Percentiles rank a stretch among this genome's conserved stretches.
Evolutionary conservation across 2,797 vertebrate genomes (phyloP).

Genomic region (Myotis planiceps): DNA sequence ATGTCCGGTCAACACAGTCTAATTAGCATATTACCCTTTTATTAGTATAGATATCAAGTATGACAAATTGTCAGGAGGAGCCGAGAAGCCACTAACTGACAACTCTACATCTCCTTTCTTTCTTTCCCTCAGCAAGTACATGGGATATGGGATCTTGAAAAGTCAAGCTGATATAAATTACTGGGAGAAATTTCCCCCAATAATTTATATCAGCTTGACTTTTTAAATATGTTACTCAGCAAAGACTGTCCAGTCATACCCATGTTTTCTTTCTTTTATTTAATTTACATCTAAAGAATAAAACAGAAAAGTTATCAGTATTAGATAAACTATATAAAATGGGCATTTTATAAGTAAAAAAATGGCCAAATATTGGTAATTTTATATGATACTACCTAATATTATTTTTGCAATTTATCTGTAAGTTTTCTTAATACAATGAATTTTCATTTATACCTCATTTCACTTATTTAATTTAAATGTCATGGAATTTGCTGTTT

Average conservation of each 20-base stretch:
- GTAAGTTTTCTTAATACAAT: not conserved
- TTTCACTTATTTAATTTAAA: conserved; percentile 1
- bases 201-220: not conserved
- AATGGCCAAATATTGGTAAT: not conserved
- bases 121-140: not conserved
- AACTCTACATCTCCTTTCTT: conserved; percentile 37
- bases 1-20: too few species aligned
- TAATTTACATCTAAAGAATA: not conserved
- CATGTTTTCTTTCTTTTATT: not conserved
- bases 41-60: not conserved
- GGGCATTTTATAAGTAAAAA: not conserved
- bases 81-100: not conserved
- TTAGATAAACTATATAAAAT: not conserved
- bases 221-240: not conserved
- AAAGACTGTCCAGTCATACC: not conserved
- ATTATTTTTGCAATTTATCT: not conserved
- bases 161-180: not conserved
- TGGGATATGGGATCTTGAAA: not conserved
- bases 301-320: not conserved
- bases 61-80: not conserved
- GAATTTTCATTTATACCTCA: not conserved
- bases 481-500: not conserved
- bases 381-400: not conserved
- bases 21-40: too few species aligned
- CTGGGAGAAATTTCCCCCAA: too few species aligned